phyloP scores from a whole-genome alignment of 2,797 vertebrate genomes.

The Anguilla megastoma region DNA sequence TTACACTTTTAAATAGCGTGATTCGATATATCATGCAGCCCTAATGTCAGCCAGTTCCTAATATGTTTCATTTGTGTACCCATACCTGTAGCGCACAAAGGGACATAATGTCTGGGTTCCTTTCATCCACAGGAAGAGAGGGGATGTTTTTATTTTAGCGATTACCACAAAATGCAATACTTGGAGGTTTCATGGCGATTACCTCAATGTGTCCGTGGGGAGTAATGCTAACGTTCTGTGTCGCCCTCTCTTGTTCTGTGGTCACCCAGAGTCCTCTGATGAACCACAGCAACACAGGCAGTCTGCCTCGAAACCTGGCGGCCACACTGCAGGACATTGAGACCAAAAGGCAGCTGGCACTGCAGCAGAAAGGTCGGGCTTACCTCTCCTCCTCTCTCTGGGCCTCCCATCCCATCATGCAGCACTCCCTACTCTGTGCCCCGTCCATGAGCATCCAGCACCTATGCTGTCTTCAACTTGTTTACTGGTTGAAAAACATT shows the following conservation, averaged over 20 bases:
- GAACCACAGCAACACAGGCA: slow-evolving; percentile 74
- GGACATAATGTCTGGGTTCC: neutral
- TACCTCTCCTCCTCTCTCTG: neutral
- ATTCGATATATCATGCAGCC: too few species aligned
- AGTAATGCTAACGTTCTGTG: neutral
- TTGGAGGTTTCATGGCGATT: neutral
- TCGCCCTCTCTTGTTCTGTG: neutral
- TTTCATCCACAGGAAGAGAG: neutral
- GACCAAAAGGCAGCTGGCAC: slow-evolving; percentile 88
- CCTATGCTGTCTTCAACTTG: neutral
- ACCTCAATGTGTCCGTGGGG: neutral
- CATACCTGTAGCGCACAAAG: neutral
- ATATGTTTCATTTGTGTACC: too few species aligned
- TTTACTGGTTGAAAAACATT: neutral
- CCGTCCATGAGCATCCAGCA: neutral
- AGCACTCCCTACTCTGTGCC: neutral
- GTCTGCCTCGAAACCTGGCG: slow-evolving; percentile 87
- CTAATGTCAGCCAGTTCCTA: too few species aligned
- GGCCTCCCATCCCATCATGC: neutral
- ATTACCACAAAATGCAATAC: neutral
- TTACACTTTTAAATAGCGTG: too few species aligned
- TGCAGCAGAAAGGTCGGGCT: slow-evolving; percentile 90
- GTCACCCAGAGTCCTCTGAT: slow-evolving; percentile 72
- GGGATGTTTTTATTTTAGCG: neutral
- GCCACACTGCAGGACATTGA: slow-evolving; percentile 93